Conservation (phyloP, 2,888 invertebrate genomes). For the Palloptera scutellata region DNA sequence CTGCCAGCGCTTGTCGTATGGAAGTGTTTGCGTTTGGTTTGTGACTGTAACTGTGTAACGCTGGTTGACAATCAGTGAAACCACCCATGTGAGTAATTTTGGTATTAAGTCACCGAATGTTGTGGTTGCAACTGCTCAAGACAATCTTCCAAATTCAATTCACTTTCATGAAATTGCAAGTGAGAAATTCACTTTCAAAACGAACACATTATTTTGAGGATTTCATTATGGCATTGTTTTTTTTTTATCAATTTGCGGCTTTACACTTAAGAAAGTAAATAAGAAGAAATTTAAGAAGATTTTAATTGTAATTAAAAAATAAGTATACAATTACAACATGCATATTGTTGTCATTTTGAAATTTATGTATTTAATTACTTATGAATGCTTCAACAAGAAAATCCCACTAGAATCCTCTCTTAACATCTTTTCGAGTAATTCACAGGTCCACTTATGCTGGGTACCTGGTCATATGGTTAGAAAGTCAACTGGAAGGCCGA, state of each 20-base stretch:
- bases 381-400: too few relatives aligned
- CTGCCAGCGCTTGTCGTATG: not conserved
- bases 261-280: not conserved
- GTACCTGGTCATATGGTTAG: too few relatives aligned
- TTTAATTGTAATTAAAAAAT: not conserved
- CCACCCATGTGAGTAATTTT: constrained; percentile 16
- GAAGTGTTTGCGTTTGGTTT: not conserved
- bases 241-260: constrained; percentile 16
- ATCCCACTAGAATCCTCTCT: too few relatives aligned
- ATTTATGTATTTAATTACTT: not conserved
- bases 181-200: constrained; percentile 22
- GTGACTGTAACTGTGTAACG: not conserved
- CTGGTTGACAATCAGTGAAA: constrained; percentile 4
- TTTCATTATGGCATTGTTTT: constrained; percentile 5
- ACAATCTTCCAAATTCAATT: constrained; percentile 10
- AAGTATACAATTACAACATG: not conserved
- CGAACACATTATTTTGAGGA: not conserved
- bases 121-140: not conserved
- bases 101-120: constrained; percentile 9
- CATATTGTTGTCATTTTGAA: not conserved
- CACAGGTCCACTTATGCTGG: too few relatives aligned
- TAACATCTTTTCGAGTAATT: too few relatives aligned
- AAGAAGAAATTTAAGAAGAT: not conserved
- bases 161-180: constrained; percentile 6
- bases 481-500: too few relatives aligned